Evolutionary conservation across 2,888 invertebrate genomes (phyloP), one percentile per base, ranked within the genome.

Genomic region (Sycophila texana): DNA sequence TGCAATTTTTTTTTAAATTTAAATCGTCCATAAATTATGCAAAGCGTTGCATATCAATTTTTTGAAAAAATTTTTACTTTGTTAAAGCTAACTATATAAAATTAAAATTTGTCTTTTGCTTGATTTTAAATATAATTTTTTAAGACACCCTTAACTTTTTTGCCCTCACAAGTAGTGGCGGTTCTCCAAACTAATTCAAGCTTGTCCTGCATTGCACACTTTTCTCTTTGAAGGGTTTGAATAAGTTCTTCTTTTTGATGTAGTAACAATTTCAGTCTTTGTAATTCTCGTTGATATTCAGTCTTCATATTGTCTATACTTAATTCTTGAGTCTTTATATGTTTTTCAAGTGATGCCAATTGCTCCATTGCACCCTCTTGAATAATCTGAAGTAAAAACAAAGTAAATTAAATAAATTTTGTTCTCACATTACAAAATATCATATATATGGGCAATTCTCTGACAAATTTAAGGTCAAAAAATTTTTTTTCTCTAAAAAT

Each of bases 311-410:
- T 87, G 58, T 89, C 90, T 3, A 92, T 91, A 20, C 90, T 88
- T 2, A 89, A 83, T 81, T 92, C 91, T 83, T 92, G 92, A 74
- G 90, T 90, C 81, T 90, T 91, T 22, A 92, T 91, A 74, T 91
- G 90, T 83, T 91, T 91, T 83, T 92, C 92, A 0, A 92, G 92
- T 1, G 91, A 90, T 2, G 90, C 90, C 76, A 92, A 87, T 86
- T 92, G 92, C 77, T 92, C 91, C 87, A 91, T 92, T 3, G 92
- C 92, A 73, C 90, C 92, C 83, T 91, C 91, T 84, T 92, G 92
- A 16, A 93, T 92, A 75, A 88, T 91, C 92, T 93, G 3, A 13
- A 30, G 39, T 4, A 30, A 83, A 63, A 87, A 85, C 18, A 67
- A 73, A 20, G 68, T 72, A 71, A 57, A 67, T 30, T 20, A 65